Evolutionary conservation across 2,797 vertebrate genomes (phyloP).

Genomic region (Lacerta agilis): DNA sequence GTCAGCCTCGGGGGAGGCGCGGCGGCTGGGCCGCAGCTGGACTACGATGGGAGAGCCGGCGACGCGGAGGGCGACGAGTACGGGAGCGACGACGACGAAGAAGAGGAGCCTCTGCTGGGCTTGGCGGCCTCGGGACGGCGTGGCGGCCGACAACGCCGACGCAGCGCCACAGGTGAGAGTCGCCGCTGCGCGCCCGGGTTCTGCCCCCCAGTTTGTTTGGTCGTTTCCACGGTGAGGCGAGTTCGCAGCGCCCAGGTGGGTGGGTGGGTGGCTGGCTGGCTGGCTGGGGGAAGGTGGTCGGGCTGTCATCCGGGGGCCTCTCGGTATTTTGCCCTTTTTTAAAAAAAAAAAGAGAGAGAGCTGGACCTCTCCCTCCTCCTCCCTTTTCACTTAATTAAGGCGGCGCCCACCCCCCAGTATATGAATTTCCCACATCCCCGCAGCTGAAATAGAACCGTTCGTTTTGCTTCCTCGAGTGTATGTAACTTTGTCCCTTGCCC

Average conservation of each 20-base stretch:
- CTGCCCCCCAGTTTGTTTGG: neutral
- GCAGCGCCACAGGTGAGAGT: slow-evolving; percentile 52
- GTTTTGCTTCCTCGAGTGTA: neutral
- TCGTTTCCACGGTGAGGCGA: neutral
- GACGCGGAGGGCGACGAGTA: slow-evolving; percentile 7
- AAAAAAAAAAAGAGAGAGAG: too few species aligned
- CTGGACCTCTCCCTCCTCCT: neutral
- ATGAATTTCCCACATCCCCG: neutral
- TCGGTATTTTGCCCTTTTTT: too few species aligned
- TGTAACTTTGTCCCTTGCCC: neutral
- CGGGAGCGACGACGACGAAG: slow-evolving; percentile 55
- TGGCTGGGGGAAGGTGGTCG: neutral
- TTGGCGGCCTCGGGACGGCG: slow-evolving; percentile 36
- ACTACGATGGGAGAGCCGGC: neutral
- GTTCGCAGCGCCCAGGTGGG: too few species aligned
- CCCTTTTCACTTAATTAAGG: neutral
- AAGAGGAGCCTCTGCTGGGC: slow-evolving; percentile 74
- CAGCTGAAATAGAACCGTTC: neutral
- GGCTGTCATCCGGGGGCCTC: neutral
- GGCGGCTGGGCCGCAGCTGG: neutral
- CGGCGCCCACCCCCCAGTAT: neutral
- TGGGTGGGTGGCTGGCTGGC: neutral
- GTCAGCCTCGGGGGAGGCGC: neutral
- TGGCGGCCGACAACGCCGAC: slow-evolving; percentile 47
- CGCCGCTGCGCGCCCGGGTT: neutral